These are phyloP conservation scores for Melanostoma mellinum DNA, from an alignment of 2,888 invertebrate species.

Conservation along the genomic window DNA sequence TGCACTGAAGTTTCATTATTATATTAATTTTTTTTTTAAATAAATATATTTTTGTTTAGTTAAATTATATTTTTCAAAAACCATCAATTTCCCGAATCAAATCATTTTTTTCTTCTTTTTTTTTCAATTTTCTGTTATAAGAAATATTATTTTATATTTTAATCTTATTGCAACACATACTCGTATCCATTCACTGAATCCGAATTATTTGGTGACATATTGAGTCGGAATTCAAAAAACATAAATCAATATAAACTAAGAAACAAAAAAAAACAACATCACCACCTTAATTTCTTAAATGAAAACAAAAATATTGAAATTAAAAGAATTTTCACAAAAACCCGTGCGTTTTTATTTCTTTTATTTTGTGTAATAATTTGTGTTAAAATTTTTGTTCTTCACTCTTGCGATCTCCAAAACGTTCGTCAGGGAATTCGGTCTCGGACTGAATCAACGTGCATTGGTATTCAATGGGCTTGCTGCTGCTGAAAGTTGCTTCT, in stretches of 20 bases:
- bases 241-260: conserved; percentile 10
- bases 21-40: conserved; percentile 8
- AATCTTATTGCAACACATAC: too few species aligned
- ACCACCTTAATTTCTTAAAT: conserved; percentile 52
- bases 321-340: conserved; percentile 27
- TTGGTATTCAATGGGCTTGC: conserved; percentile 57
- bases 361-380: conserved; percentile 30
- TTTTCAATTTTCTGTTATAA: conserved; percentile 13
- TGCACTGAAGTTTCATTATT: not conserved
- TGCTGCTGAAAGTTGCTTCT: conserved; percentile 58
- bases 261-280: conserved; percentile 38
- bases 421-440: conserved; percentile 81
- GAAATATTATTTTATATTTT: not conserved
- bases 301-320: conserved; percentile 6
- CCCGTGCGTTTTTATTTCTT: conserved; percentile 15
- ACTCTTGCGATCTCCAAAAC: conserved; percentile 75
- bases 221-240: not conserved
- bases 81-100: conserved; percentile 15
- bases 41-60: conserved; percentile 8
- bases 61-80: conserved; percentile 2
- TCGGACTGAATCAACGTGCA: conserved; percentile 77
- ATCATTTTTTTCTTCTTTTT: conserved; percentile 3
- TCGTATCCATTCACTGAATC: too few species aligned
- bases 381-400: conserved; percentile 13
- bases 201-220: conserved; percentile 12